Percentiles rank a stretch among this genome's conserved stretches.
Conservation (phyloP, 2,113 vertebrate genomes). For the Ramphastos sulfuratus region DNA sequence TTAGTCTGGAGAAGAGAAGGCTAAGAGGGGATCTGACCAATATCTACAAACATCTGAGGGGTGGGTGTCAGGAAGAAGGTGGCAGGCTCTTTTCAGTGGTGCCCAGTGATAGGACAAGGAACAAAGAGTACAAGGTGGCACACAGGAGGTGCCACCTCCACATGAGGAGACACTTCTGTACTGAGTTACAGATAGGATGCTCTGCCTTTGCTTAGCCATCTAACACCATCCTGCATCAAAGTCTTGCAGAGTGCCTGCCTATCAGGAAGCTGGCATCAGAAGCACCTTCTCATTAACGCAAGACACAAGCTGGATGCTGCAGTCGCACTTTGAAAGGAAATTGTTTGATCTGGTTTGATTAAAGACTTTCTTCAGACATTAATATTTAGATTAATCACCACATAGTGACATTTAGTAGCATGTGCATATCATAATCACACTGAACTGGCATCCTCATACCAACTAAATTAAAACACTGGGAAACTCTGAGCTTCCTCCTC, state of each 20-base stretch:
- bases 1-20: no score
- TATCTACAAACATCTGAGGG: no score
- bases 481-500: not conserved
- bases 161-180: no score
- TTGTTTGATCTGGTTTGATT: not conserved
- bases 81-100: no score
- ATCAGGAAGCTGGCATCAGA: not conserved
- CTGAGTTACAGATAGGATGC: no score
- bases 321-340: not conserved
- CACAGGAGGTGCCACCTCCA: no score
- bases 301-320: not conserved
- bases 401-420: not conserved
- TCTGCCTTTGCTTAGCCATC: no score
- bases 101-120: no score
- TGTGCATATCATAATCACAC: not conserved
- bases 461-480: not conserved
- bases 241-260: not conserved
- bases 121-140: no score
- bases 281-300: rapidly evolving
- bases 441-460: not conserved
- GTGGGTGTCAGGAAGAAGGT: no score
- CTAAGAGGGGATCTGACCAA: no score
- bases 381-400: not conserved
- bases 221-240: not conserved
- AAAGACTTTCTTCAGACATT: not conserved